These are phyloP conservation scores for Petrocephalus sullivani DNA, from an alignment of 2,797 vertebrate genomes.

Conservation along the genomic window DNA sequence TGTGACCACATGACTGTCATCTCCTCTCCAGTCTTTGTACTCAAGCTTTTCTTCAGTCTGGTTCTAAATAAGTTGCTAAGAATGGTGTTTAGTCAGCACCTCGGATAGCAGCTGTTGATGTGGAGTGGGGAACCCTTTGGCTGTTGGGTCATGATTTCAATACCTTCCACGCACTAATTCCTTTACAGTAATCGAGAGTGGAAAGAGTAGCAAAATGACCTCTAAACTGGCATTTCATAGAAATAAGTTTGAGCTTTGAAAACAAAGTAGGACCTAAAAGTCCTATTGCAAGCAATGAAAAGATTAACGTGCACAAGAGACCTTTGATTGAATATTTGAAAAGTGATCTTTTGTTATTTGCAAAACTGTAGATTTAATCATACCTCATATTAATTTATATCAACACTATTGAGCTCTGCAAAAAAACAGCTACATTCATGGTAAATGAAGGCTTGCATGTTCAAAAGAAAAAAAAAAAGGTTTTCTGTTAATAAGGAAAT, in stretches of 20 bases:
- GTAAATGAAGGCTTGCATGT: neutral
- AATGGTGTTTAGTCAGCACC: neutral
- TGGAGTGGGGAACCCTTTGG: neutral
- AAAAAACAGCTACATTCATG: neutral
- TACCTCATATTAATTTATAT: slow-evolving; percentile 17
- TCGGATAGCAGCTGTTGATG: neutral
- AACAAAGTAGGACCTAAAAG: neutral
- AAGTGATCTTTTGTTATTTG: slow-evolving; percentile 12
- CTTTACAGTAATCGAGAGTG: neutral
- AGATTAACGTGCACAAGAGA: neutral
- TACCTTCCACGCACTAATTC: neutral
- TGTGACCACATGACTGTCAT: neutral
- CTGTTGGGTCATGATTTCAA: neutral
- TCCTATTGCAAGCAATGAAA: neutral
- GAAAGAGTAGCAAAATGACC: neutral
- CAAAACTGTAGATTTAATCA: slow-evolving; percentile 2
- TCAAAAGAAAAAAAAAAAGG: neutral
- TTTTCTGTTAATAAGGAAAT: slow-evolving; percentile 9
- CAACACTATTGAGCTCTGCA: neutral
- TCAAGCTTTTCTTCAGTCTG: neutral
- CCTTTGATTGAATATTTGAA: neutral
- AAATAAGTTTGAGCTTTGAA: neutral
- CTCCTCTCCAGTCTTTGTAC: neutral
- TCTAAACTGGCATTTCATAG: neutral
- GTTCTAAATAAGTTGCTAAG: neutral